Evolutionary conservation across 2,113 vertebrate species (phyloP).

Genomic region (Micronycteris hirsuta): DNA sequence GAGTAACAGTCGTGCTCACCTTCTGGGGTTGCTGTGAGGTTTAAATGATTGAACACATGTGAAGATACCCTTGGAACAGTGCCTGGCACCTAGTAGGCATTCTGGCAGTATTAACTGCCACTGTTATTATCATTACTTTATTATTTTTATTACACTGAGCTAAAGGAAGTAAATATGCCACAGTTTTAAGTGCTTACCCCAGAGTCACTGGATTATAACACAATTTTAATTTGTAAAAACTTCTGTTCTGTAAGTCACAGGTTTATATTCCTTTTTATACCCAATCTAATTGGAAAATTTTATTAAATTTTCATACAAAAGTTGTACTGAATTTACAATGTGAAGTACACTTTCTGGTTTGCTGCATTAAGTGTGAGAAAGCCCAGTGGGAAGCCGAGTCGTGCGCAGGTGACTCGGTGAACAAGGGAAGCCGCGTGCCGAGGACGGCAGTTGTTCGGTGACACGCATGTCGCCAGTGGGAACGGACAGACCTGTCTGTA

Average conservation of each 20-base stretch:
- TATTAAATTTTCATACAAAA: background rate
- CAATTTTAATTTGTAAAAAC: background rate
- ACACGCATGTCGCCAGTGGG: background rate
- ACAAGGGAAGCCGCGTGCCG: background rate
- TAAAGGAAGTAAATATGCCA: background rate
- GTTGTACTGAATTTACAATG: background rate
- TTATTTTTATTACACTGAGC: background rate
- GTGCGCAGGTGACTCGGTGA: background rate
- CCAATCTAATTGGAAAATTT: background rate
- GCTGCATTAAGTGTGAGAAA: background rate
- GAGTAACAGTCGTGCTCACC: background rate
- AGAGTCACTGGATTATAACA: background rate
- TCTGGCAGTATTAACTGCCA: background rate
- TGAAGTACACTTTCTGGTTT: background rate
- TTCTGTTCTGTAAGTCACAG: background rate
- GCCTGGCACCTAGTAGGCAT: too few species aligned
- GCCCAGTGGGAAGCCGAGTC: background rate
- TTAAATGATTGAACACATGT: background rate
- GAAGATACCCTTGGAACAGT: background rate
- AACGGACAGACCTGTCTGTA: background rate
- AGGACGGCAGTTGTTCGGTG: background rate
- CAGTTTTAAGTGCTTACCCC: background rate
- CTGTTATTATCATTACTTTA: fast-evolving
- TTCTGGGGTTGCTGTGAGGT: background rate
- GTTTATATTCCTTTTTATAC: background rate